phyloP scores from a whole-genome alignment of 1,140 invertebrate genomes.

The Scaptomyza montana region DNA sequence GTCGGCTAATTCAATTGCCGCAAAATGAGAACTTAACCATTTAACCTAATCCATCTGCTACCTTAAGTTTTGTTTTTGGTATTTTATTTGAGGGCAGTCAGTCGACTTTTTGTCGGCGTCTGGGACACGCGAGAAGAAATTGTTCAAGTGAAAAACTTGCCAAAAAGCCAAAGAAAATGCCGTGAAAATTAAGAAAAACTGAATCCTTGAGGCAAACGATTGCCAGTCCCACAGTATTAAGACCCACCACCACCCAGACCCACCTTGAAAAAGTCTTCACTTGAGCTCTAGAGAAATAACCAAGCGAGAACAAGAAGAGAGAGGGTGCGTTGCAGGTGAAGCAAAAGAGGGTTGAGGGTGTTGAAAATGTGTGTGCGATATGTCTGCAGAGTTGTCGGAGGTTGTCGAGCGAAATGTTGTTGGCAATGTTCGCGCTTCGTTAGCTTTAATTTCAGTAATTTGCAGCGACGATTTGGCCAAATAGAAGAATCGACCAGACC shows the following conservation, averaged over 20 bases:
- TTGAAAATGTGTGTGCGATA: constrained; percentile 34
- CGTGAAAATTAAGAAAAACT: constrained; percentile 49
- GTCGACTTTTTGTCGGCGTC: background rate
- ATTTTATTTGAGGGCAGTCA: constrained; percentile 8
- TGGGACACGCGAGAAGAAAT: constrained; percentile 39
- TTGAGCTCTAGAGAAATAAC: background rate
- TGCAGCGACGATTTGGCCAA: constrained; percentile 56
- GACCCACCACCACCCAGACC: background rate
- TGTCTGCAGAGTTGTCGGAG: constrained; percentile 38
- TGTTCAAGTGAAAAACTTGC: constrained; percentile 38
- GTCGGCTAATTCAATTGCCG: constrained; percentile 58
- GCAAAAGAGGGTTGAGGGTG: constrained; percentile 1
- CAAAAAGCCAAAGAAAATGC: constrained; percentile 39
- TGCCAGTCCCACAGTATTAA: background rate
- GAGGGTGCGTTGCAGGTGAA: background rate
- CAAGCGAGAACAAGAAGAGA: background rate
- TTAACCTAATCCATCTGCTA: constrained; percentile 38
- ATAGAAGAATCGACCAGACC: constrained; percentile 36
- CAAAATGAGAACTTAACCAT: constrained; percentile 60
- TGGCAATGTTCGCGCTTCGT: constrained; percentile 69
- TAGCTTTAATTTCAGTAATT: constrained; percentile 71
- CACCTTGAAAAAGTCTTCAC: background rate
- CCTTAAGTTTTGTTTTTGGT: no score
- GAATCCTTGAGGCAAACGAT: constrained; percentile 18
- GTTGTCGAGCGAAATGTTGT: constrained; percentile 49